phyloP scores from a whole-genome alignment of 2,888 invertebrate species.

The Drosophila sordidula region DNA sequence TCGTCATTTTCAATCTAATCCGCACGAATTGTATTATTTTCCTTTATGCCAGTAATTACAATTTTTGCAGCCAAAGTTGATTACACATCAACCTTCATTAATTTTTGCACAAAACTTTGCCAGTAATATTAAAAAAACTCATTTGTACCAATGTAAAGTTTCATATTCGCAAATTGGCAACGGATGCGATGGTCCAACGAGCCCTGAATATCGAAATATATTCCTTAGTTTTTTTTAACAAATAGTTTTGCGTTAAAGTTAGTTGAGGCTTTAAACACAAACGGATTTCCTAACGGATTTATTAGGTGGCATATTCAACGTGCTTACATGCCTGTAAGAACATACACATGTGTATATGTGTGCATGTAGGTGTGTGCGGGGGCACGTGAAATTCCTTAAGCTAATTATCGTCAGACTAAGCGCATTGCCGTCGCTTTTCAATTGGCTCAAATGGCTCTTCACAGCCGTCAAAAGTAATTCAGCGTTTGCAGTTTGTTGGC shows the following conservation, averaged over 20 bases:
- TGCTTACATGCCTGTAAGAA: no score
- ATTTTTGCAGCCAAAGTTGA: not conserved
- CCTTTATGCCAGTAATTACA: no score
- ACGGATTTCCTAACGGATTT: not conserved
- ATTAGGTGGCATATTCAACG: no score
- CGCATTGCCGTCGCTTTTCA: conserved; percentile 14
- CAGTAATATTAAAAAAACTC: not conserved
- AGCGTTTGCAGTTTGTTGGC: conserved; percentile 25
- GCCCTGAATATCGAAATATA: not conserved
- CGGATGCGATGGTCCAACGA: not conserved
- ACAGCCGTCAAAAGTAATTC: conserved; percentile 31
- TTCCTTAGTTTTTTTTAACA: not conserved
- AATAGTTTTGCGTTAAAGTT: not conserved
- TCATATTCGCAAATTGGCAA: not conserved
- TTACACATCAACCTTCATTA: not conserved
- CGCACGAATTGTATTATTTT: no score
- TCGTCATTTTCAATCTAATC: no score
- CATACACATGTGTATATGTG: no score
- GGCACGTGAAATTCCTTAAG: conserved; percentile 11
- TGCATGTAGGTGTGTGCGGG: not conserved
- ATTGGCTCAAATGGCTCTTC: conserved; percentile 11
- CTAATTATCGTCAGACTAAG: conserved; percentile 15
- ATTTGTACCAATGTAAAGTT: not conserved
- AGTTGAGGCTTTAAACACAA: no score
- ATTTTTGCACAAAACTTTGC: not conserved